Evolutionary conservation across 2,113 vertebrate species (phyloP).

Genomic region (Marmota flaviventris): DNA sequence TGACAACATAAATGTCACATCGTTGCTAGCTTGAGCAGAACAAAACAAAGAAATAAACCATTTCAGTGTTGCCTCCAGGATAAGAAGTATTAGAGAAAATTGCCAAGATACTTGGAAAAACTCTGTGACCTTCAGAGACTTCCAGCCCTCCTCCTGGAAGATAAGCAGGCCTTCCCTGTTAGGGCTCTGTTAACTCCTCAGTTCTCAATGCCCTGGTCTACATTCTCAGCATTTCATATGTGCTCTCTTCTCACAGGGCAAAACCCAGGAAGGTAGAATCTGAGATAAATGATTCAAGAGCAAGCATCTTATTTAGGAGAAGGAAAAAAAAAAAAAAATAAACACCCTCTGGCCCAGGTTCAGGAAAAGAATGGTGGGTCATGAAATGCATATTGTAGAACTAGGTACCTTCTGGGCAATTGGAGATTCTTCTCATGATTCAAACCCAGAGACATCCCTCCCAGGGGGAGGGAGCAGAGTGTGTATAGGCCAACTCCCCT

Average conservation of each 20-base stretch:
- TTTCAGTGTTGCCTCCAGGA: background rate
- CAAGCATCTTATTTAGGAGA: background rate
- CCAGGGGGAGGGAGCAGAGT: background rate
- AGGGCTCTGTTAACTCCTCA: background rate
- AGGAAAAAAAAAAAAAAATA: background rate
- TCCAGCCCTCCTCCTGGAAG: background rate
- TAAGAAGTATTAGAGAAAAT: slow-evolving; percentile 8
- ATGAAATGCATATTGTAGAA: accelerated
- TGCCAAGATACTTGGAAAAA: slow-evolving; percentile 16
- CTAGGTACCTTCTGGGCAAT: background rate
- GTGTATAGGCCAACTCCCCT: background rate
- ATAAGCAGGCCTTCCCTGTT: background rate
- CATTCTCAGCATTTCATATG: background rate
- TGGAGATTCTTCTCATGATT: background rate
- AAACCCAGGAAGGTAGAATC: background rate
- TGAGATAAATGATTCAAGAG: background rate
- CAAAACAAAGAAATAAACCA: slow-evolving; percentile 30
- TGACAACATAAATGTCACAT: background rate
- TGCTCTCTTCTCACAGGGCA: background rate
- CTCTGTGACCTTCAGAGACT: too few relatives aligned
- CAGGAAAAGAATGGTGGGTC: background rate
- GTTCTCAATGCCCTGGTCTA: background rate
- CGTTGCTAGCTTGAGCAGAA: slow-evolving; percentile 11
- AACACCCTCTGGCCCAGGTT: background rate
- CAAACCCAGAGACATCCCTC: background rate